Base-by-base conservation (phyloP, 30 jellyfish, hydroid and myxozoan genomes). In the Hydra vulgaris region DNA sequence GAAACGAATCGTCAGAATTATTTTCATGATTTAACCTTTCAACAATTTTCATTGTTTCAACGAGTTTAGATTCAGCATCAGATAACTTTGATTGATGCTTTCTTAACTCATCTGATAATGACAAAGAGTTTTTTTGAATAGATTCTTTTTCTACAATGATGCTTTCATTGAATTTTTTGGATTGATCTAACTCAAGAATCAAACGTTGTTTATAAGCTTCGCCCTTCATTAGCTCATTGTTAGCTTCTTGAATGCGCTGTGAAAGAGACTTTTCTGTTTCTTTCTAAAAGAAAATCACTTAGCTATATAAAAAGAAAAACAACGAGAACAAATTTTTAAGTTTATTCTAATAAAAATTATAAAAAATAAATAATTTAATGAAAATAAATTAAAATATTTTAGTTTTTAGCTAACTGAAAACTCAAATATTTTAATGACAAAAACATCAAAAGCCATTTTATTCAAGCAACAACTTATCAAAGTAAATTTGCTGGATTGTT, bases 121-220 rank as follows among this genome's bases (percentile, higher is more conserved):
- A 54, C 7, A 84, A 66, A 4, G 84, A 27, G 4, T 26, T 66
- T 21, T 66, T 71, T 54, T 66, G 84, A 18, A 80, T n/a, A 27
- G 17, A 23, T 70, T 80, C 87, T 23, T 23, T 25, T 66, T 80
- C 87, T 66, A 53, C 53, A 24, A 22, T 53, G 7, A 77, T 18
- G 26, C 80, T 70, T 27, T 76, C 80, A 21, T 77, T 78, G 15
- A 76, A 82, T 1, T 80, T 73, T 54, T 89, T 84, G 0, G 89
- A 74, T 0, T 73, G 83, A 26, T 89, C 80, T 70, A 90, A 76
- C 23, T 82, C 81, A 53, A 75, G 71, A 17, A 82, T 19, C 8
- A 90, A 84, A 55, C 24, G 76, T 55, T 81, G 66, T 83, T 90
- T 84, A 21, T 81, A 85, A 19, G 87, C 92, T 54, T 90, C 95